phyloP scores from a whole-genome alignment of 2,797 vertebrate genomes.

The Xiphophorus birchmanni region DNA sequence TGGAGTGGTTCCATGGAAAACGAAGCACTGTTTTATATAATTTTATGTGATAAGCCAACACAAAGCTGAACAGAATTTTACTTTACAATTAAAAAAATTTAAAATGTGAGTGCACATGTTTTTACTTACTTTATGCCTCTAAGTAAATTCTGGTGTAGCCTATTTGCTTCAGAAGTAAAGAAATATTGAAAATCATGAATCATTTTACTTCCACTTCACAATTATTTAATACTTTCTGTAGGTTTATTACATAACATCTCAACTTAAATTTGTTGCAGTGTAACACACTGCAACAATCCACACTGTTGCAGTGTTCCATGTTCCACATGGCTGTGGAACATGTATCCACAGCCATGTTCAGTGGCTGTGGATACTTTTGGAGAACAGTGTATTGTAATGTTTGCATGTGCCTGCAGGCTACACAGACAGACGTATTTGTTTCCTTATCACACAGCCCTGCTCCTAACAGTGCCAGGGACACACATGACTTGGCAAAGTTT shows the following conservation, averaged over 20 bases:
- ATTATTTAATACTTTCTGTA: not conserved
- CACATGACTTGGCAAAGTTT: not conserved
- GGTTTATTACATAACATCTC: not conserved
- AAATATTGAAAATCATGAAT: not conserved
- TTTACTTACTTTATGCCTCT: not conserved
- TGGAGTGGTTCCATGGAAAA: not conserved
- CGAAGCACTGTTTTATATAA: not conserved
- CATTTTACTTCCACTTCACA: not conserved
- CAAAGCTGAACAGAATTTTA: not conserved
- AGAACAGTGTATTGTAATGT: not conserved
- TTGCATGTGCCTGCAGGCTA: conserved; percentile 32
- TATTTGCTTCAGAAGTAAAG: not conserved
- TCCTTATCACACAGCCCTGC: conserved; percentile 22
- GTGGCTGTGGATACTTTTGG: not conserved
- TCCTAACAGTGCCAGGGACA: not conserved
- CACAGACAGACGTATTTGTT: conserved; percentile 20
- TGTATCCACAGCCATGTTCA: not conserved
- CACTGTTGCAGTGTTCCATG: no score
- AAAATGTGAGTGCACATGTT: not conserved
- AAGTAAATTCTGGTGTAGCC: not conserved
- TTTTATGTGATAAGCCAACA: no score
- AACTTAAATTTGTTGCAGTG: not conserved
- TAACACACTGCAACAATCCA: not conserved
- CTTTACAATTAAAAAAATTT: no score
- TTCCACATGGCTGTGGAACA: no score